Evolutionary conservation across 2,888 invertebrate genomes (phyloP).

Genomic region (Copidosoma aretas): DNA sequence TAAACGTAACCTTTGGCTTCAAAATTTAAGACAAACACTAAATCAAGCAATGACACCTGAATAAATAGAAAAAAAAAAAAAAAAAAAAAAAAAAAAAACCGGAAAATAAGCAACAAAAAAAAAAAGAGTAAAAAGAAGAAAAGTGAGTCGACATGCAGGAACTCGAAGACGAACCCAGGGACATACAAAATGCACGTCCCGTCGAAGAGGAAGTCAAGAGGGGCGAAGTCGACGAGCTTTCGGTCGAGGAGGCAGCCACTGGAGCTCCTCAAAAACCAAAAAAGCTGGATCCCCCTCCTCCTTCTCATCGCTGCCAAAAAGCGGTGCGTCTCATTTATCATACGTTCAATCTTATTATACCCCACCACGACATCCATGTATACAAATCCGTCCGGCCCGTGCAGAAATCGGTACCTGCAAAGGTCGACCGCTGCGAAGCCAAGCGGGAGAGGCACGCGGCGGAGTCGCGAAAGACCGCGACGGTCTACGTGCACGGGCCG

Average conservation of each 20-base stretch:
- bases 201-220: conserved; percentile 48
- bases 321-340: not conserved
- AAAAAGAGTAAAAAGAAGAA: conserved; percentile 9
- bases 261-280: not conserved
- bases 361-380: not conserved
- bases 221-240: conserved; percentile 48
- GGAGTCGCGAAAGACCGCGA: conserved; percentile 30
- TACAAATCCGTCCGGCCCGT: too few species aligned
- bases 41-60: not conserved
- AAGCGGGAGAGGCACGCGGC: not conserved
- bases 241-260: conserved; percentile 35
- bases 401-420: not conserved
- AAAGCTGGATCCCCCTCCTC: conserved; percentile 6
- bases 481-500: conserved; percentile 45
- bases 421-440: conserved; percentile 18
- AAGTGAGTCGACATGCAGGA: conserved; percentile 44
- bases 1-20: not conserved
- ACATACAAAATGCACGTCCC: conserved; percentile 48
- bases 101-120: not conserved
- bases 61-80: conserved; percentile 1
- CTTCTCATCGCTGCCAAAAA: conserved; percentile 13
- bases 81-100: conserved; percentile 2
- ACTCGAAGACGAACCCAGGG: conserved; percentile 49
- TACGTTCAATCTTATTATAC: too few species aligned
- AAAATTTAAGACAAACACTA: not conserved